phyloP scores from a whole-genome alignment of 2,888 invertebrate species.

The Eupithecia subumbrata region DNA sequence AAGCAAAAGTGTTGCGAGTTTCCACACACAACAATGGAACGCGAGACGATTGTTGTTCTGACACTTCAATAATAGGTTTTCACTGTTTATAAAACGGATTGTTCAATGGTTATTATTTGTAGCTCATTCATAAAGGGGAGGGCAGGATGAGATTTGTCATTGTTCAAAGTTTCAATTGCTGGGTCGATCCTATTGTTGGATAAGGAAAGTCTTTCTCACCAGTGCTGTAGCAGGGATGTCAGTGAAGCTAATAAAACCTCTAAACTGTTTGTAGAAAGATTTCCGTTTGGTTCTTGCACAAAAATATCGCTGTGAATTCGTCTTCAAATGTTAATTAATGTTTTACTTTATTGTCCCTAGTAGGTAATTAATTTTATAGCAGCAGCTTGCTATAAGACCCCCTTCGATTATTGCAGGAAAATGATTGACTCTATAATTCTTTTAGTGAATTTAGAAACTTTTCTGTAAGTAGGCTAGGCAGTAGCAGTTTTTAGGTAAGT shows the following conservation, averaged over 20 bases:
- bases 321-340: too few species aligned
- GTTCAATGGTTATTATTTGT: conserved; percentile 1
- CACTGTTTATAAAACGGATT: conserved; percentile 9
- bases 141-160: background rate
- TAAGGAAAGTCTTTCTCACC: background rate
- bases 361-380: too few species aligned
- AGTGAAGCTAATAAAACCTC: background rate
- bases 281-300: background rate
- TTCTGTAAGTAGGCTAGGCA: too few species aligned
- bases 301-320: too few species aligned
- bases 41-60: conserved; percentile 23
- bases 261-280: background rate
- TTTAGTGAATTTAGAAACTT: too few species aligned
- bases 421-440: too few species aligned
- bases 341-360: too few species aligned
- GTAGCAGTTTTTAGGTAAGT: too few species aligned
- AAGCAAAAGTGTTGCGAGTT: conserved; percentile 15
- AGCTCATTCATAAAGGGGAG: background rate
- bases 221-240: background rate
- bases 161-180: background rate
- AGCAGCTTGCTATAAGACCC: too few species aligned
- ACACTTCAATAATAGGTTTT: conserved; percentile 6
- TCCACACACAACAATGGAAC: conserved; percentile 26
- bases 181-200: background rate
- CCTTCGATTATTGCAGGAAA: too few species aligned